A percentile compares a stretch with the other conserved stretches of the same genome.
Evolutionary conservation across 2,797 vertebrate genomes (phyloP).

Genomic region (Poecilia wingei): DNA sequence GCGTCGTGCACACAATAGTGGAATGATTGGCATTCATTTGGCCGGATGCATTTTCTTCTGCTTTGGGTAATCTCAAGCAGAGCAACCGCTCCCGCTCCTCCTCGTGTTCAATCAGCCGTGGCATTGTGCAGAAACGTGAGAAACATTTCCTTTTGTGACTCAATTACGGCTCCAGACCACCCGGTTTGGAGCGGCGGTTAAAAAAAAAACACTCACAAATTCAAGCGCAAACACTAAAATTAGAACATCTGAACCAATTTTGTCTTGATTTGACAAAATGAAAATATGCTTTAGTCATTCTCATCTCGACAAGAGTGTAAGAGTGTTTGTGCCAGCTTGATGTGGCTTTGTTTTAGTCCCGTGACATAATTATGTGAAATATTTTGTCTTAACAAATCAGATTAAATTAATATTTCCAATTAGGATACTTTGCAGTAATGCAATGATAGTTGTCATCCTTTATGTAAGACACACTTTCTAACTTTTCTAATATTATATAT

Average conservation of each 20-base stretch:
- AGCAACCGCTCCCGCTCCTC: neutral
- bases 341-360: conserved; percentile 19
- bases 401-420: conserved; percentile 16
- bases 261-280: neutral
- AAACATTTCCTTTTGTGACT: neutral
- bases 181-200: neutral
- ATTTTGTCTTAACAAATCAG: conserved; percentile 41
- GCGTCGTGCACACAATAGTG: neutral
- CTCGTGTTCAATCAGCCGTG: neutral
- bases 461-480: neutral
- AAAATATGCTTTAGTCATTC: conserved; percentile 6
- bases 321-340: conserved; percentile 13
- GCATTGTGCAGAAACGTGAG: conserved; percentile 12
- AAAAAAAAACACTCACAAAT: neutral
- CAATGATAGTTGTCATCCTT: neutral
- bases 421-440: conserved; percentile 20
- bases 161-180: neutral
- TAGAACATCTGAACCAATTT: neutral
- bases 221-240: neutral
- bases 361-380: conserved; percentile 27
- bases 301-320: neutral
- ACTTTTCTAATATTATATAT: too few species aligned
- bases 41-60: neutral
- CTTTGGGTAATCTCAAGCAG: neutral
- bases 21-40: conserved; percentile 2